Percentiles rank a stretch among this genome's conserved stretches.
Conservation (phyloP, 2,888 invertebrate species). For the Drosophila neonasuta region DNA sequence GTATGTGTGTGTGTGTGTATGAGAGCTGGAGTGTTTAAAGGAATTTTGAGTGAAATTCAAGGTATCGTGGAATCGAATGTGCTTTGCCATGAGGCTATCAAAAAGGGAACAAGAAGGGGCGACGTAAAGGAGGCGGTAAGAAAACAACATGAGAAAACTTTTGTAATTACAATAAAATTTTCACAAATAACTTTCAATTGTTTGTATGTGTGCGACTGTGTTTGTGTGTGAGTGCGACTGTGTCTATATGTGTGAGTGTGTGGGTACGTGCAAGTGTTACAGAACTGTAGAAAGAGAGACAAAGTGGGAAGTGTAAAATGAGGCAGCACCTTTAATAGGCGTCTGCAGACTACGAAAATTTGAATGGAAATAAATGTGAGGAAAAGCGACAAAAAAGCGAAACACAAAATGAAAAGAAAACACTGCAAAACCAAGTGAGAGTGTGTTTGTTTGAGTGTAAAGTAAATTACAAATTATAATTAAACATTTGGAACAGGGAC, state of each 20-base stretch:
- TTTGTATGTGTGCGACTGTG: slow-evolving; percentile 25
- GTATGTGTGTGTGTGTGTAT: background rate
- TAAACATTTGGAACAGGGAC: slow-evolving; percentile 37
- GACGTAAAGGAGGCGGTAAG: slow-evolving; percentile 18
- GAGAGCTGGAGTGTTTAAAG: slow-evolving; percentile 15
- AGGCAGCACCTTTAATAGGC: slow-evolving; percentile 46
- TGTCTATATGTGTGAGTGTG: slow-evolving; percentile 35
- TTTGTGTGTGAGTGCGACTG: slow-evolving; percentile 1
- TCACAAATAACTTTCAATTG: slow-evolving; percentile 77
- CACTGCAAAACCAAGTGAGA: slow-evolving; percentile 41
- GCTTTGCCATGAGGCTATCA: slow-evolving; percentile 25
- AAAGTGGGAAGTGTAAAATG: slow-evolving; percentile 7
- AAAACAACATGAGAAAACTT: slow-evolving; percentile 70
- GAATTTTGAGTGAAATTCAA: slow-evolving; percentile 70
- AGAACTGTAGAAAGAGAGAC: background rate
- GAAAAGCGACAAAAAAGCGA: slow-evolving; percentile 27
- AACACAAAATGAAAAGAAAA: slow-evolving; percentile 66
- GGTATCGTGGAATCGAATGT: slow-evolving; percentile 57
- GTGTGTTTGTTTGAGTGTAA: slow-evolving; percentile 24
- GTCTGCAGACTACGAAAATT: slow-evolving; percentile 19
- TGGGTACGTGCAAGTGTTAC: slow-evolving; percentile 4
- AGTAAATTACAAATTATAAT: slow-evolving; percentile 69
- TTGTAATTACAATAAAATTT: slow-evolving; percentile 77
- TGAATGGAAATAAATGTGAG: slow-evolving; percentile 50
- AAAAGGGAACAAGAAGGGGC: slow-evolving; percentile 21